Evolutionary conservation across 2,888 invertebrate genomes (phyloP).

Genomic region (Amphipyra tragopoginis): DNA sequence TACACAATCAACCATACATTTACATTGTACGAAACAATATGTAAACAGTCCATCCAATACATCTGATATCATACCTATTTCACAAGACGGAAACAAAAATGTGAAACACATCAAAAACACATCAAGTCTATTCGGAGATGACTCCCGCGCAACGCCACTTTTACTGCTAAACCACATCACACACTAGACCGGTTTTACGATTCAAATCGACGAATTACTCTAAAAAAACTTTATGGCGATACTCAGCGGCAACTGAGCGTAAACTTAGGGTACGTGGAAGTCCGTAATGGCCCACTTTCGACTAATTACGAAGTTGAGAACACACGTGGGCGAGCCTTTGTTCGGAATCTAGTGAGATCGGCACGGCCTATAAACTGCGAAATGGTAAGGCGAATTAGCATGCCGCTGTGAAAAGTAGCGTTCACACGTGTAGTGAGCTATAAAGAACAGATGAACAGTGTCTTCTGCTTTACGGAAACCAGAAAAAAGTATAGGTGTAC

Average conservation of each 20-base stretch:
- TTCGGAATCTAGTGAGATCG: constrained; percentile 53
- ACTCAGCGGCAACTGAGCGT: constrained; percentile 42
- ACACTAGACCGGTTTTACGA: constrained; percentile 46
- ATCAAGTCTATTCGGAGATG: constrained; percentile 38
- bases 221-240: constrained; percentile 20
- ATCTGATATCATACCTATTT: constrained; percentile 37
- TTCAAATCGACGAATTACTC: constrained; percentile 26
- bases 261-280: constrained; percentile 40
- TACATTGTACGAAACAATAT: background rate
- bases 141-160: constrained; percentile 41
- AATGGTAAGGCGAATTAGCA: constrained; percentile 47
- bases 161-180: constrained; percentile 37
- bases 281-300: constrained; percentile 69
- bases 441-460: constrained; percentile 1
- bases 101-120: constrained; percentile 45
- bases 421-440: constrained; percentile 24
- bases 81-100: constrained; percentile 34
- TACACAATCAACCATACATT: no score
- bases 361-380: constrained; percentile 53
- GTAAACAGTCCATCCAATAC: constrained; percentile 7
- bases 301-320: constrained; percentile 63
- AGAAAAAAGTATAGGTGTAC: no score
- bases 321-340: constrained; percentile 69
- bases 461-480: background rate
- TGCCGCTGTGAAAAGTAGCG: constrained; percentile 39